phyloP scores from a whole-genome alignment of 1,140 invertebrate species.

The Pogonomyrmex barbatus region DNA sequence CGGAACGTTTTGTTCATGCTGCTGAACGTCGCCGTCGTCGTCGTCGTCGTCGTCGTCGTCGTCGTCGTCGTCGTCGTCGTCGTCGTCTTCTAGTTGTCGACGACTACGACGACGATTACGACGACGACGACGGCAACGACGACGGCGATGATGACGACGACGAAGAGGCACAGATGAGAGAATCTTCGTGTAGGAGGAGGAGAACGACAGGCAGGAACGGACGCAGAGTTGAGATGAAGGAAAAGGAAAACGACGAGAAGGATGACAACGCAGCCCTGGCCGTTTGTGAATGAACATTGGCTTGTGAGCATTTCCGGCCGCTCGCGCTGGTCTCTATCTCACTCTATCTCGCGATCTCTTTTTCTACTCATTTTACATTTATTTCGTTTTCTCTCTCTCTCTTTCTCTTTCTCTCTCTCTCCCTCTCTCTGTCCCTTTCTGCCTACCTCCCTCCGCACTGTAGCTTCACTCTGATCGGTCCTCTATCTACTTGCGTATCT shows the following conservation, averaged over 20 bases:
- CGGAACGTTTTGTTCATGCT: conserved; percentile 79
- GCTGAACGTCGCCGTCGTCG: conserved; percentile 60
- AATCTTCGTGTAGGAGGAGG: conserved; percentile 41
- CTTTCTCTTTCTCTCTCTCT: conserved; percentile 9
- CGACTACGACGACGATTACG: conserved; percentile 52
- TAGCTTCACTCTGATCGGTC: conserved; percentile 38
- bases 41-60: conserved; percentile 60
- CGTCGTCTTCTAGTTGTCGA: conserved; percentile 50
- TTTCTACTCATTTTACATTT: conserved; percentile 36
- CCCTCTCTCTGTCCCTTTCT: background rate
- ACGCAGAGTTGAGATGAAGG: conserved; percentile 49
- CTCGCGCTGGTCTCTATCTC: conserved; percentile 51
- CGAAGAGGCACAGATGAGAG: conserved; percentile 57
- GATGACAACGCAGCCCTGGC: conserved; percentile 74
- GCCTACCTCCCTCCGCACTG: conserved; percentile 19
- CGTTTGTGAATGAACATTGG: conserved; percentile 86
- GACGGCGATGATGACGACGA: conserved; percentile 45
- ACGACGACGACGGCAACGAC: conserved; percentile 47
- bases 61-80: conserved; percentile 57
- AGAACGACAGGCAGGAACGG: conserved; percentile 62
- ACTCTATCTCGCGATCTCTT: conserved; percentile 60
- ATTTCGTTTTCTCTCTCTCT: conserved; percentile 22
- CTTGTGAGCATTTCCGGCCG: conserved; percentile 84
- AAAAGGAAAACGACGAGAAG: conserved; percentile 73
- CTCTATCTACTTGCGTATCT: conserved; percentile 67